Evolutionary conservation across 2,888 invertebrate genomes (phyloP).

Genomic region (Ochropacha duplaris): DNA sequence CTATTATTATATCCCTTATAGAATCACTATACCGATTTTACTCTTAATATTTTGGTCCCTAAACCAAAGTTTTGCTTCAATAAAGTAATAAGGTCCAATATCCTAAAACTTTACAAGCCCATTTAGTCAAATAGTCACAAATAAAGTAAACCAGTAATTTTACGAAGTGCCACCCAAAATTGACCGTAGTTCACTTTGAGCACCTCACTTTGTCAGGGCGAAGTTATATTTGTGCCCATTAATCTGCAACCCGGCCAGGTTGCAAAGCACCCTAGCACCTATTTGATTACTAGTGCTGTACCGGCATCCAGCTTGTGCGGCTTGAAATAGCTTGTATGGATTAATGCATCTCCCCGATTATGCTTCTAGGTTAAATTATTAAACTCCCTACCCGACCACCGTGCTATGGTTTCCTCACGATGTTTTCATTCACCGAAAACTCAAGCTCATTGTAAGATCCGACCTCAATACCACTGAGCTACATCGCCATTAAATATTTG

Average conservation of each 20-base stretch:
- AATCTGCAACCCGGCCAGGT: not conserved
- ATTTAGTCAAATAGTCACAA: not conserved
- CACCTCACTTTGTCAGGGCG: not conserved
- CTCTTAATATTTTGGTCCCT: too few species aligned
- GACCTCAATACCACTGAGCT: too few species aligned
- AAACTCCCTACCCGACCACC: too few species aligned
- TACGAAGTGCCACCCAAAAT: constrained; percentile 1
- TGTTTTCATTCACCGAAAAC: too few species aligned
- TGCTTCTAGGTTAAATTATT: not conserved
- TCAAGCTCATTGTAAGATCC: too few species aligned
- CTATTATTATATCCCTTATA: too few species aligned
- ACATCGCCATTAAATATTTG: too few species aligned
- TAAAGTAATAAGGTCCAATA: not conserved
- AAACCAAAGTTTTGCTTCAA: too few species aligned
- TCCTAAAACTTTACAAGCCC: not conserved
- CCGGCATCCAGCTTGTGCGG: not conserved
- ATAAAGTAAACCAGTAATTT: constrained; percentile 1
- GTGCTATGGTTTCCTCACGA: too few species aligned
- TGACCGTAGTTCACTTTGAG: constrained; percentile 2
- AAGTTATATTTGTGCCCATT: not conserved
- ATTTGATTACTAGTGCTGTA: not conserved
- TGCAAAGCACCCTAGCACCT: not conserved
- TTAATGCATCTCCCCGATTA: not conserved
- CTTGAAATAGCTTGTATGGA: not conserved
- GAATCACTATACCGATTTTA: too few species aligned